Evolutionary conservation across 2,888 invertebrate species (phyloP).

Genomic region (Noctuana brunneofusca): DNA sequence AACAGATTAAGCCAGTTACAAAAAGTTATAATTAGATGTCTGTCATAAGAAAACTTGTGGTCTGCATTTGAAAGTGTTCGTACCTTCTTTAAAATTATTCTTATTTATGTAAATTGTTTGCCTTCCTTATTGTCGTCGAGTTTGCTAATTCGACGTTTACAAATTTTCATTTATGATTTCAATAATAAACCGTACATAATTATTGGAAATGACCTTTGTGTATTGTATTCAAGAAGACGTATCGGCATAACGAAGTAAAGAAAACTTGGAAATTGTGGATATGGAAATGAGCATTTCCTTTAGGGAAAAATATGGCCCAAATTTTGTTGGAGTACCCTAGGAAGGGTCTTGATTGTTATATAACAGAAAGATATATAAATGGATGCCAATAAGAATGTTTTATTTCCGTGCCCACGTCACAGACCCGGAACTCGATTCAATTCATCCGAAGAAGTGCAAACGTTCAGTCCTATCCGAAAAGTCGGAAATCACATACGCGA

Average conservation of each 20-base stretch:
- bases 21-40: conserved; percentile 36
- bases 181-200: conserved; percentile 14
- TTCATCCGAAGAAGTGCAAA: conserved; percentile 55
- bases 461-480: conserved; percentile 47
- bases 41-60: conserved; percentile 34
- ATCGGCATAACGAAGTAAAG: conserved; percentile 15
- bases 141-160: conserved; percentile 29
- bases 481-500: conserved; percentile 53
- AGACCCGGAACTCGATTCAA: conserved; percentile 63
- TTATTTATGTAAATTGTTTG: conserved; percentile 34
- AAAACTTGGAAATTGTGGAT: conserved; percentile 22
- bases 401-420: conserved; percentile 70
- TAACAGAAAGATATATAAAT: conserved; percentile 47
- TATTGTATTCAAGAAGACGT: conserved; percentile 14
- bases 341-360: conserved; percentile 29
- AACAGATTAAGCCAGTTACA: conserved; percentile 35
- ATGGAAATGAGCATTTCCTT: conserved; percentile 26
- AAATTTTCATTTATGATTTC: conserved; percentile 29
- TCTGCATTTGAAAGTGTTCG: conserved; percentile 33
- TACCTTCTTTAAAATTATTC: conserved; percentile 31
- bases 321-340: conserved; percentile 5
- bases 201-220: conserved; percentile 18
- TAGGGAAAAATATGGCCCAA: conserved; percentile 13
- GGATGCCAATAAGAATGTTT: conserved; percentile 64
- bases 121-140: conserved; percentile 30